Evolutionary conservation across 2,888 invertebrate species (phyloP), one percentile per base, ranked within the genome.

Genomic region (Folsomia manolachei): DNA sequence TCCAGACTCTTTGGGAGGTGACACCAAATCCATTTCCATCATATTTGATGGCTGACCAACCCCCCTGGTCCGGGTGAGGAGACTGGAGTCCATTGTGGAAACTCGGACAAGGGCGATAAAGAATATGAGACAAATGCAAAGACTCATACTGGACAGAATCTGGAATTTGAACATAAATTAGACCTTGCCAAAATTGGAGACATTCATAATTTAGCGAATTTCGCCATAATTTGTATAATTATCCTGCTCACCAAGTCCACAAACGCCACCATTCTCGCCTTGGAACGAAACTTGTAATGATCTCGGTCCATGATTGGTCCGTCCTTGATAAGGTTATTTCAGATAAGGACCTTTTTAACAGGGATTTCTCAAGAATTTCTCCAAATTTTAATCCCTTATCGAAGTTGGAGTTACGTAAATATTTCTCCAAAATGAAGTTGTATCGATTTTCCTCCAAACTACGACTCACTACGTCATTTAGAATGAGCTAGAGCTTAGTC

Each of bases 201-300:
- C n/a, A n/a, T n/a, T n/a, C n/a, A n/a, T n/a, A 53, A 39, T 9
- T 39, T 39, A 4, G 19, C 14, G 18, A 18, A 26, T 27, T 61
- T 63, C 1, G 1, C 7, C 39, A 23, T 61, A 11, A 27, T 2
- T 27, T 27, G 19, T n/a, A n/a, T 68, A 61, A 62, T 27, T 14
- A 61, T 56, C 27, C 4, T 21, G 63, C 74, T 74, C 63, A 74
- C 76, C 64, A 76, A 62, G 24, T 76, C 76, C 1, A 74, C 71
- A 23, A 76, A 74, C 0, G 76, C 76, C 66, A 76, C 74, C 23
- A 76, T 61, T 9, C 76, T 60, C 24, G 76, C 74, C 27, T 64
- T 73, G 0, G 76, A 71, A 52, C 76, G 62, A 27, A 63, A 76
- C 9, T 71, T 72, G 60, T 70, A 74, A 14, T 67, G 61, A 25